Percentiles rank a stretch among this genome's conserved stretches.
Evolutionary conservation across 2,113 vertebrate species (phyloP).

Genomic region (Peromyscus leucopus): DNA sequence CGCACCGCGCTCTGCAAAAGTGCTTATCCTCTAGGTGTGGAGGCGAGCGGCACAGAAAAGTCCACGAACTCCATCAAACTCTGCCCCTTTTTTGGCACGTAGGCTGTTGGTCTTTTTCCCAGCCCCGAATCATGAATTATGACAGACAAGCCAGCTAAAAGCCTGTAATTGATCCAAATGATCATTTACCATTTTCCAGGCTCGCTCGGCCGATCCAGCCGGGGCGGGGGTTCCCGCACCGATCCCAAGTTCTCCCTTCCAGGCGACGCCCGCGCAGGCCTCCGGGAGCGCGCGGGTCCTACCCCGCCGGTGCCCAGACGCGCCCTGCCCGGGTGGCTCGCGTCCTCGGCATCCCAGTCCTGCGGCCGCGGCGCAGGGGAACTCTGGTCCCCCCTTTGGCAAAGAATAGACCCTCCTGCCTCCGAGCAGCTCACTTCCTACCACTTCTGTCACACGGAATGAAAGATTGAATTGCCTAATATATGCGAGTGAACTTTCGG

Average conservation of each 20-base stretch:
- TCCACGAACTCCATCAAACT: conserved; percentile 98
- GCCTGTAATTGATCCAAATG: conserved; percentile 93
- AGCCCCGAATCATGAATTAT: conserved; percentile 95
- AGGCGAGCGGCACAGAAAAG: conserved; percentile 91
- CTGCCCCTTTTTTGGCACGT: conserved; percentile 94
- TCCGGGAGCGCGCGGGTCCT: conserved; percentile 75
- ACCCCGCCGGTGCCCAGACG: conserved; percentile 73
- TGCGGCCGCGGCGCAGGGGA: conserved; percentile 81
- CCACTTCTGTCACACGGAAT: conserved; percentile 96
- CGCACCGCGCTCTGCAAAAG: conserved; percentile 89
- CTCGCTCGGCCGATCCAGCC: conserved; percentile 89
- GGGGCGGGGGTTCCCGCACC: conserved; percentile 86
- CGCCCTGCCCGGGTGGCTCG: conserved; percentile 70
- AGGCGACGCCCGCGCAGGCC: conserved; percentile 79
- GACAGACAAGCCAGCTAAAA: conserved; percentile 92
- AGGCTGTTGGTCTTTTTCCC: conserved; percentile 93
- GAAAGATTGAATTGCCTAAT: conserved; percentile 99
- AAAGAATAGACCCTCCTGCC: conserved; percentile 93
- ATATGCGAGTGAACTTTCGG: conserved; percentile 99
- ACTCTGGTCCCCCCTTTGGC: conserved; percentile 87
- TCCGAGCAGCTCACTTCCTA: conserved; percentile 96
- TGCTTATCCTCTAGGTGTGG: conserved; percentile 91
- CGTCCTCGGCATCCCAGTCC: conserved; percentile 82
- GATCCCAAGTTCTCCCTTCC: conserved; percentile 86
- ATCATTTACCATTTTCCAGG: conserved; percentile 92